These are phyloP conservation scores for Arremon aurantiirostris DNA, from an alignment of 2,797 vertebrate species.

Conservation along the genomic window DNA sequence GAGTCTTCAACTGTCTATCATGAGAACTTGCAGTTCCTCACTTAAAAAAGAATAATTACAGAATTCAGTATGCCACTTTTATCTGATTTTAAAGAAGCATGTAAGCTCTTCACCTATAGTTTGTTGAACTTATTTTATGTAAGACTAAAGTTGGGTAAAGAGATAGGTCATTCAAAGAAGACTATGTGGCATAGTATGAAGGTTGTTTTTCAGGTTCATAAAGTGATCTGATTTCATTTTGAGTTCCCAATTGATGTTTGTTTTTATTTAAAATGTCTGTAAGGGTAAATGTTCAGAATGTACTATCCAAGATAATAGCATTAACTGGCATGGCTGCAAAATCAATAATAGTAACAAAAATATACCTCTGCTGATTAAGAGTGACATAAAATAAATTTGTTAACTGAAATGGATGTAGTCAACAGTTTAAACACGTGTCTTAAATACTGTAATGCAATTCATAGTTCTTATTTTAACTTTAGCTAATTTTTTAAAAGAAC, in stretches of 20 bases:
- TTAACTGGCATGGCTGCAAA: constrained; percentile 73
- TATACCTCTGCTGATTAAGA: constrained; percentile 70
- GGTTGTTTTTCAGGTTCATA: constrained; percentile 58
- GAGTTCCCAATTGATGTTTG: constrained; percentile 65
- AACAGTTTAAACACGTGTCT: constrained; percentile 48
- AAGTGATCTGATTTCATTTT: constrained; percentile 71
- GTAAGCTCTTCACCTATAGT: not conserved
- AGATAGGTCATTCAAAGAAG: constrained; percentile 42
- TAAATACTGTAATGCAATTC: constrained; percentile 31
- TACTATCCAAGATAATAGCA: constrained; percentile 66
- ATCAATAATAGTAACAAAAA: constrained; percentile 75
- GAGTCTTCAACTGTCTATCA: not conserved
- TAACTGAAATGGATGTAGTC: constrained; percentile 65
- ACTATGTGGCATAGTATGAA: not conserved
- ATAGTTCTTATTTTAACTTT: constrained; percentile 39
- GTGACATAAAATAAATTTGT: constrained; percentile 71
- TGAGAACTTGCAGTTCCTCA: not conserved
- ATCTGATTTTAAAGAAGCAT: not conserved
- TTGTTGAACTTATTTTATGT: not conserved
- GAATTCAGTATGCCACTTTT: not conserved
- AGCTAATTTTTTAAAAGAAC: constrained; percentile 17
- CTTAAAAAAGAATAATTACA: constrained; percentile 11
- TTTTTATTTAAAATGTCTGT: constrained; percentile 77
- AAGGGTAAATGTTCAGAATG: constrained; percentile 65
- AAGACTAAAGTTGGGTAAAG: constrained; percentile 18